Percentiles rank a stretch among this genome's conserved stretches.
phyloP scores from a whole-genome alignment of 1,140 invertebrate species.

The Drosophila nannoptera region DNA sequence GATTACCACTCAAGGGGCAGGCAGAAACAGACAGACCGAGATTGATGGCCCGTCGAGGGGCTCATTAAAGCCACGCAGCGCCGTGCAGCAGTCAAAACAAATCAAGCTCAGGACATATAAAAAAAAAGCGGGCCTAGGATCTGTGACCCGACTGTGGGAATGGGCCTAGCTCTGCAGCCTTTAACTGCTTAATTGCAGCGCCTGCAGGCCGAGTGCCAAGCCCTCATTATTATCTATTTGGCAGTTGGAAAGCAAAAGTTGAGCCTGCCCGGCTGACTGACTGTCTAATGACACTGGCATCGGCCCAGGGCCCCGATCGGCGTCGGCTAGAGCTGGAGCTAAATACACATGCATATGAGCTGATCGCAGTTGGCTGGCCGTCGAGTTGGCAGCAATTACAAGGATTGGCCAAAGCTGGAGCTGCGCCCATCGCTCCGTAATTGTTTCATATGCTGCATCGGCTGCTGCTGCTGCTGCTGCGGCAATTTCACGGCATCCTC shows the following conservation, averaged over 20 bases:
- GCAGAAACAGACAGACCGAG: too few relatives aligned
- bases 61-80: slow-evolving; percentile 74
- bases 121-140: slow-evolving; percentile 41
- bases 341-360: slow-evolving; percentile 48
- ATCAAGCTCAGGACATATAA: slow-evolving; percentile 70
- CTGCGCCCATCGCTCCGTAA: slow-evolving; percentile 49
- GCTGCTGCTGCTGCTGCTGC: slow-evolving; percentile 27
- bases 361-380: slow-evolving; percentile 8
- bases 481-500: slow-evolving; percentile 47
- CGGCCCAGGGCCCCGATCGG: too few relatives aligned
- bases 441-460: slow-evolving; percentile 69
- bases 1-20: too few relatives aligned
- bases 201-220: slow-evolving; percentile 54
- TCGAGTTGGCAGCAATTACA: slow-evolving; percentile 61
- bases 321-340: too few relatives aligned
- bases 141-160: slow-evolving; percentile 57
- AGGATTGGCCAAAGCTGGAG: slow-evolving; percentile 21
- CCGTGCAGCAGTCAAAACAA: slow-evolving; percentile 62
- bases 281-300: slow-evolving; percentile 68
- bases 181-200: slow-evolving; percentile 78
- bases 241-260: slow-evolving; percentile 62
- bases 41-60: slow-evolving; percentile 63
- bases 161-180: slow-evolving; percentile 45
- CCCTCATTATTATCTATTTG: slow-evolving; percentile 69
- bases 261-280: slow-evolving; percentile 50